Base-by-base conservation (phyloP, 2,888 invertebrate species). In the Galerucella nymphaeae region DNA sequence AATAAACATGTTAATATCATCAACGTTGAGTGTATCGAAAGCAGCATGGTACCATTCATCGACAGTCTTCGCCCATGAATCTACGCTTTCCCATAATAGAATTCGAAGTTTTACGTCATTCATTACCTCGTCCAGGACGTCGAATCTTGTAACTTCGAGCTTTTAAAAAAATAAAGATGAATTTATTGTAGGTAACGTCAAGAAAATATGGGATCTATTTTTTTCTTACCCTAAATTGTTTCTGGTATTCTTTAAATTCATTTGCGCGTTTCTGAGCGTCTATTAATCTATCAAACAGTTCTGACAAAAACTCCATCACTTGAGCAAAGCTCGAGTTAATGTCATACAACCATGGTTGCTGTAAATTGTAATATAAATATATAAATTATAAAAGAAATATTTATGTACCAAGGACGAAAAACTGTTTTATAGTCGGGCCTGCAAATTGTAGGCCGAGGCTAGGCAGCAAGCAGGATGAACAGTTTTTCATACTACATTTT, bases 71-170 rank as follows among this genome's bases (percentile, higher is more conserved):
- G 91, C 91, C 96, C 96, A 96, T 66, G 92, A 90, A 71, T 90
- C 91, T 1, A 93, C 88, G 53, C 93, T 92, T 63, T 93, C 93
- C 94, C 96, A 96, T 0, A 97, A 87, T 67, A 94, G 88, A 83
- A 93, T 92, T 50, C 96, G 90, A 55, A 96, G 88, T 83, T 92
- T 94, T 2, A 96, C 91, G 77, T 96, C 94, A 76, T 91, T 92
- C 79, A 93, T 90, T 0, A 94, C 93, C 83, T 94, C 92, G 67
- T 96, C 95, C 76, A 97, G 87, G 74, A 92, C 90, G 78, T 96
- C 96, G 83, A 94, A 92, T 81, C 95, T 90, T 0, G 94, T 93
- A 16, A 96, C 92, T 82, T 96, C 96, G 76, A 96, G 91, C 92
- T 95, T 80, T 42, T 81, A 53, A 76, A 71, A 68, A 14, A n/a